These are phyloP conservation scores for Suncus etruscus DNA, from an alignment of 2,113 vertebrate genomes.

Conservation along the genomic window DNA sequence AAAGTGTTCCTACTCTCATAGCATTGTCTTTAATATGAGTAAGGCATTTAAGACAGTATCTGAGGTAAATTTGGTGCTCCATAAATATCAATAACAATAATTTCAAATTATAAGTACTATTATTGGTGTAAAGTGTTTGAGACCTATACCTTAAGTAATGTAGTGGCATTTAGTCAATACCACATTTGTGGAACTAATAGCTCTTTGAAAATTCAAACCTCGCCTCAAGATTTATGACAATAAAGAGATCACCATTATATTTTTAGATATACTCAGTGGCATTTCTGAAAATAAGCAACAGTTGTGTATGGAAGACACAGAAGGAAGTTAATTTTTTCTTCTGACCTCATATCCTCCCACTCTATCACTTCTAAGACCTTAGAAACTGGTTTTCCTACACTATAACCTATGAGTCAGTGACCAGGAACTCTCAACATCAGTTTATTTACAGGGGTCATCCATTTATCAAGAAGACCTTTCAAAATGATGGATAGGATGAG, in stretches of 20 bases:
- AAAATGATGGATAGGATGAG: conserved; percentile 63
- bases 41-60: neutral
- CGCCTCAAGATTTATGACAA: conserved; percentile 16
- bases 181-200: neutral
- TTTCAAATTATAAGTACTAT: conserved; percentile 10
- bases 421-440: conserved; percentile 48
- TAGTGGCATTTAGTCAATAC: conserved; percentile 11
- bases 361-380: conserved; percentile 44
- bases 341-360: neutral
- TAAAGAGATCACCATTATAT: neutral
- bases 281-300: conserved; percentile 51
- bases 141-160: neutral
- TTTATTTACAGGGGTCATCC: conserved; percentile 59
- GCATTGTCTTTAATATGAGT: conserved; percentile 8
- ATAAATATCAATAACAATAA: neutral
- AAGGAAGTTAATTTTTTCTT: conserved; percentile 13
- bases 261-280: neutral
- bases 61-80: conserved; percentile 2
- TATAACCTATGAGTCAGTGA: conserved; percentile 54
- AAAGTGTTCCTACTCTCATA: neutral
- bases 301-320: conserved; percentile 2
- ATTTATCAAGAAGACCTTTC: conserved; percentile 57
- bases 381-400: conserved; percentile 18
- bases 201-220: neutral
- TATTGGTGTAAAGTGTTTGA: neutral